phyloP scores from a whole-genome alignment of 2,888 invertebrate species.

The Lagria hirta region DNA sequence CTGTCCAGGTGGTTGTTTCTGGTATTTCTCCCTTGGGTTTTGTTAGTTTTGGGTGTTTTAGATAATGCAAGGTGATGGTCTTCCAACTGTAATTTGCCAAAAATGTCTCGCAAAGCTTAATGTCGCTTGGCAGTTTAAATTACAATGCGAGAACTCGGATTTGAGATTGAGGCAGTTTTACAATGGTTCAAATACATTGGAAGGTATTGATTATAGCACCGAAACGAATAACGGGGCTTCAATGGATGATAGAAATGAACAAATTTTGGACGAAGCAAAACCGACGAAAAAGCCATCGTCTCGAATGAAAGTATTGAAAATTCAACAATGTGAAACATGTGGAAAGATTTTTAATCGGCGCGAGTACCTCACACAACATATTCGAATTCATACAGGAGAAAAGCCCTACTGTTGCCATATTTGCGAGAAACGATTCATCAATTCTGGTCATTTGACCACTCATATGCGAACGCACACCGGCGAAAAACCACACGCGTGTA shows the following conservation, averaged over 20 bases:
- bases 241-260: too few relatives aligned
- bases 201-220: too few relatives aligned
- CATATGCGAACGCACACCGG: conserved; percentile 46
- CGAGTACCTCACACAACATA: conserved; percentile 45
- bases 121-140: conserved; percentile 43
- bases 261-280: conserved; percentile 5
- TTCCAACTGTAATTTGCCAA: conserved; percentile 41
- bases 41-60: conserved; percentile 23
- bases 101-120: conserved; percentile 41
- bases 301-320: conserved; percentile 38
- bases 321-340: conserved; percentile 50
- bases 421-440: conserved; percentile 44
- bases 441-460: conserved; percentile 45
- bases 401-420: conserved; percentile 45
- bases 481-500: conserved; percentile 38
- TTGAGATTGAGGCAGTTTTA: conserved; percentile 40
- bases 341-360: conserved; percentile 49
- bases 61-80: conserved; percentile 42
- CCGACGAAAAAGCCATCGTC: conserved; percentile 1
- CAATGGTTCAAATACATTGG: conserved; percentile 12
- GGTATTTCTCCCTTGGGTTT: too few relatives aligned
- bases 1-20: conserved; percentile 39
- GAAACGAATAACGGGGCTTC: conserved; percentile 10
- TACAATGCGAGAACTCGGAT: conserved; percentile 43
- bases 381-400: conserved; percentile 45